Evolutionary conservation across 2,888 invertebrate genomes (phyloP).

Genomic region (Epirrhoe alternata): DNA sequence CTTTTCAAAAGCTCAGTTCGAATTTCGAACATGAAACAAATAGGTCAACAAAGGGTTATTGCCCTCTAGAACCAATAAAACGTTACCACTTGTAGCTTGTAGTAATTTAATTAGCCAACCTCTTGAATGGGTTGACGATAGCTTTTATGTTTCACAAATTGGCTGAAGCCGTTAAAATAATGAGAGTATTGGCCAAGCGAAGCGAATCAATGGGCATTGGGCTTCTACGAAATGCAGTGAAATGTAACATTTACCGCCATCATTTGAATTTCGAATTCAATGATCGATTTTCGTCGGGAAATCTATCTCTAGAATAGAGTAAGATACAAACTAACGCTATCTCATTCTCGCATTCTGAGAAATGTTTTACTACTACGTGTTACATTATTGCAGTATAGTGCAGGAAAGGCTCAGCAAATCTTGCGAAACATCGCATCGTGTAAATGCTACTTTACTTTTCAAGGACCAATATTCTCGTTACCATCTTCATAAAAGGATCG

Average conservation of each 20-base stretch:
- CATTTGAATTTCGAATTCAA: background rate
- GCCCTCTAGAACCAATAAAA: constrained; percentile 17
- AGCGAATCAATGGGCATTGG: too few species aligned
- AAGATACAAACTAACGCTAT: too few species aligned
- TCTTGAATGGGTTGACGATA: constrained; percentile 32
- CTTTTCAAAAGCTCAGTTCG: background rate
- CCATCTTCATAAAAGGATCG: background rate
- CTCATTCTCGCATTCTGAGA: too few species aligned
- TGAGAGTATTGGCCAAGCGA: constrained; percentile 23
- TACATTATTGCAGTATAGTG: too few species aligned
- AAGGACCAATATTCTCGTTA: background rate
- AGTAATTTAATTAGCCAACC: constrained; percentile 36
- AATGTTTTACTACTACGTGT: too few species aligned
- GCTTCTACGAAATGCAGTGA: background rate
- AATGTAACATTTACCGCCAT: background rate
- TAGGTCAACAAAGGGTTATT: constrained; percentile 15
- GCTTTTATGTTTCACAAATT: constrained; percentile 42
- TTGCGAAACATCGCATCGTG: too few species aligned
- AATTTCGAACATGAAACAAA: background rate
- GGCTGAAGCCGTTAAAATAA: constrained; percentile 38
- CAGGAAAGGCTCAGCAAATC: too few species aligned
- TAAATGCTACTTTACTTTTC: too few species aligned
- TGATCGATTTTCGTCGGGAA: too few species aligned
- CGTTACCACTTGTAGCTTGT: constrained; percentile 21
- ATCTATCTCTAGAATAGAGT: too few species aligned